These are phyloP conservation scores for Nansenia antarctica DNA, from an alignment of 2,113 vertebrate species.

Conservation along the genomic window DNA sequence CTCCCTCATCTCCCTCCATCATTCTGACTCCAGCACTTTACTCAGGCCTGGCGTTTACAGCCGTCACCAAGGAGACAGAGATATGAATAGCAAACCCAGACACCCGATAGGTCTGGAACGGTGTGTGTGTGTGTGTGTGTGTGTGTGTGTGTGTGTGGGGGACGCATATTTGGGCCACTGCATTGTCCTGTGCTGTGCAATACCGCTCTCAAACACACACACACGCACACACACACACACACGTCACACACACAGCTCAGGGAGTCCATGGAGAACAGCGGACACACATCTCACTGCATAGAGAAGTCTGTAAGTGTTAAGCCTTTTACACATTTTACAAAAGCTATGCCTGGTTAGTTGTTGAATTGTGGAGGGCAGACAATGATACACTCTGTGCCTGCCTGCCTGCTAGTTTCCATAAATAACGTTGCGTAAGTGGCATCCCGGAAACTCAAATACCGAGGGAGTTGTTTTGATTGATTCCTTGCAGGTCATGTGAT, in stretches of 20 bases:
- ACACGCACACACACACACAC: slow-evolving; percentile 22
- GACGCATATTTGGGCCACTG: slow-evolving; percentile 59
- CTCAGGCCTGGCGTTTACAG: slow-evolving; percentile 43
- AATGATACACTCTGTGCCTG: slow-evolving; percentile 24
- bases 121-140: slow-evolving; percentile 44
- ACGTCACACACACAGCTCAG: slow-evolving; percentile 24
- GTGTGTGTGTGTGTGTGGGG: slow-evolving; percentile 41
- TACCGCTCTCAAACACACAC: slow-evolving; percentile 18
- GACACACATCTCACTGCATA: slow-evolving; percentile 29
- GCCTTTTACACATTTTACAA: too few relatives aligned
- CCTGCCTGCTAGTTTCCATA: slow-evolving; percentile 19
- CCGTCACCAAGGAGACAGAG: slow-evolving; percentile 59
- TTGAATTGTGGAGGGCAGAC: too few relatives aligned
- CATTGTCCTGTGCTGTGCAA: slow-evolving; percentile 14
- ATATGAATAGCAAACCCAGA: slow-evolving; percentile 76
- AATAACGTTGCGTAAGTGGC: not conserved
- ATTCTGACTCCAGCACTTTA: slow-evolving; percentile 38
- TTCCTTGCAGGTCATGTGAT: too few relatives aligned
- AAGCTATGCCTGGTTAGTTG: too few relatives aligned
- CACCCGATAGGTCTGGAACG: slow-evolving; percentile 68
- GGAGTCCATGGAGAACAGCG: slow-evolving; percentile 30
- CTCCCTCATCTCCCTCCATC: too few relatives aligned
- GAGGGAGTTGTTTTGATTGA: too few relatives aligned
- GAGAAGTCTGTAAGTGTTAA: not conserved
- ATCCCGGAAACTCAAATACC: too few relatives aligned